These are phyloP conservation scores for Pantala flavescens DNA, from an alignment of 1,140 invertebrate genomes.

Conservation along the genomic window DNA sequence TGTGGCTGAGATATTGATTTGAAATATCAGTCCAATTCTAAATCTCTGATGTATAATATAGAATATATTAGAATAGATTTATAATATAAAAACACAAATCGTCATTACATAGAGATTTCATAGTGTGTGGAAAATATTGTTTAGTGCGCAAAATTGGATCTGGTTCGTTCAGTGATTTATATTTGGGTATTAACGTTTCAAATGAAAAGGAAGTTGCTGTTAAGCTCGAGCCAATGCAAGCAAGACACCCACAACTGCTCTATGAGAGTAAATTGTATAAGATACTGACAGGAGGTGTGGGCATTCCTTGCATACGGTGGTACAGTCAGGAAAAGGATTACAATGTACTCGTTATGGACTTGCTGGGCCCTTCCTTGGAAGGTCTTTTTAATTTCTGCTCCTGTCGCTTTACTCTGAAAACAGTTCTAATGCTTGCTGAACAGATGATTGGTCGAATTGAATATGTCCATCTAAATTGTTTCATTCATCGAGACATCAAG, in stretches of 20 bases:
- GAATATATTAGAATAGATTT: too few relatives aligned
- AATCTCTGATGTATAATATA: neutral
- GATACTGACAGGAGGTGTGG: constrained; percentile 86
- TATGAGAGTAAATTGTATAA: constrained; percentile 93
- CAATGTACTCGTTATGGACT: constrained; percentile 94
- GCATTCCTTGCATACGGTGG: constrained; percentile 91
- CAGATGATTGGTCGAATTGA: constrained; percentile 88
- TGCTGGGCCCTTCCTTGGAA: constrained; percentile 88
- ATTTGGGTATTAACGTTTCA: constrained; percentile 88
- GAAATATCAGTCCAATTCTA: neutral
- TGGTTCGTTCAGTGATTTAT: constrained; percentile 98
- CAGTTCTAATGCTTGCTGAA: constrained; percentile 93
- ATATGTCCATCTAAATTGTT: constrained; percentile 90
- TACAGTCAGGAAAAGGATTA: constrained; percentile 87
- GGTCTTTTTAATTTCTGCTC: constrained; percentile 96
- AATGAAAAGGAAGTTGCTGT: constrained; percentile 98
- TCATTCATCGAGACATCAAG: constrained; percentile 94
- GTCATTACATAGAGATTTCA: constrained; percentile 47
- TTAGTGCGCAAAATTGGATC: constrained; percentile 94
- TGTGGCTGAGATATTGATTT: neutral
- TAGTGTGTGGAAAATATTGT: constrained; percentile 86
- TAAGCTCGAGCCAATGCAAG: constrained; percentile 85
- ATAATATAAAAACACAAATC: neutral
- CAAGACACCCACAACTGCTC: constrained; percentile 87
- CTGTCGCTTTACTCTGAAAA: constrained; percentile 93